These are phyloP conservation scores for Sternotherus odoratus DNA, from an alignment of 2,797 vertebrate species.

Conservation along the genomic window DNA sequence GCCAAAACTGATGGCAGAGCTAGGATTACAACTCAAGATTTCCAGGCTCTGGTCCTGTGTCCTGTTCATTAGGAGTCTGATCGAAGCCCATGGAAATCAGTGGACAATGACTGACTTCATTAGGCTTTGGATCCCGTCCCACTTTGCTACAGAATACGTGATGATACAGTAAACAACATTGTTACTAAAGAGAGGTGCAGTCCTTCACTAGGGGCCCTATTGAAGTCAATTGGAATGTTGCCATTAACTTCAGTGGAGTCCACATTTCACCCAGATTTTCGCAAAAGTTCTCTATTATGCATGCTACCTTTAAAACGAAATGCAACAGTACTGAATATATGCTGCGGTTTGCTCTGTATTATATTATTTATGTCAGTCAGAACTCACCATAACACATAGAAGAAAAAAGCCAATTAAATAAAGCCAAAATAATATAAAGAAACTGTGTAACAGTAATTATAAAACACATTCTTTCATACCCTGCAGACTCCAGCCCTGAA, in stretches of 20 bases:
- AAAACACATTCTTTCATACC: not conserved
- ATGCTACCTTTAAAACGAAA: slow-evolving; percentile 8
- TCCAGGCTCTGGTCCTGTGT: not conserved
- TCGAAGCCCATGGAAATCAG: fast-evolving
- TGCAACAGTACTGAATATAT: not conserved
- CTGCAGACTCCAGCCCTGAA: not conserved
- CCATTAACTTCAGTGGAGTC: not conserved
- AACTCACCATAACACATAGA: not conserved
- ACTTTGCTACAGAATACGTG: slow-evolving; percentile 19
- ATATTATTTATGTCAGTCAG: not conserved
- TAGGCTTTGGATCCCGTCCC: not conserved
- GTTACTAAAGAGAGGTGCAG: not conserved
- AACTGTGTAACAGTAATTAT: not conserved
- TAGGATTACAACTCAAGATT: not conserved
- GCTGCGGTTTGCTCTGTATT: not conserved
- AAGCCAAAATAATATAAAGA: not conserved
- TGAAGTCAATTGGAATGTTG: not conserved
- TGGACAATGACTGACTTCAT: not conserved
- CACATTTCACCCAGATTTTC: not conserved
- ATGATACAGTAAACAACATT: not conserved
- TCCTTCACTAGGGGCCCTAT: not conserved
- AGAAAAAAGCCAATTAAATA: not conserved
- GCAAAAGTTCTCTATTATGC: not conserved
- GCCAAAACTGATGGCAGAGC: not conserved
- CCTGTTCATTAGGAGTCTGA: not conserved